These are phyloP conservation scores for Athalia circularis DNA, from an alignment of 2,888 invertebrate genomes.

Conservation along the genomic window DNA sequence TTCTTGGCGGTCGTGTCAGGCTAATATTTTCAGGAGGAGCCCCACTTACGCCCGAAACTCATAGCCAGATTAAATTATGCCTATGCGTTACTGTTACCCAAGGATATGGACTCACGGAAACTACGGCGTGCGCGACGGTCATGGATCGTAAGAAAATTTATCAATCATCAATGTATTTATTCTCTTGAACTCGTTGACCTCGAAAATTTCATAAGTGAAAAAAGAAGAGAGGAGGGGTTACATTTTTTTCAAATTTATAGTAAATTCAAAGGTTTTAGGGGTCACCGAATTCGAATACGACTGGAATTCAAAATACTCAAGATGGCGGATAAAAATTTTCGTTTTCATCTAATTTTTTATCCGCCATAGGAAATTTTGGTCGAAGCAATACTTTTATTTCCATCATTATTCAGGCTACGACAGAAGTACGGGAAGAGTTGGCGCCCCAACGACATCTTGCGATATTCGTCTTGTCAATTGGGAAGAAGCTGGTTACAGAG, in stretches of 20 bases:
- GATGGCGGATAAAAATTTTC: not conserved
- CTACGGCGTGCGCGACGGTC: slow-evolving; percentile 93
- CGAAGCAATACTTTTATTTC: not conserved
- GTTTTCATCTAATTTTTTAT: not conserved
- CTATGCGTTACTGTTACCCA: slow-evolving; percentile 93
- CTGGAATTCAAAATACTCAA: too few relatives aligned
- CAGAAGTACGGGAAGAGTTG: slow-evolving; percentile 88
- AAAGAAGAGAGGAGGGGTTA: not conserved
- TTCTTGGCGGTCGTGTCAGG: slow-evolving; percentile 93
- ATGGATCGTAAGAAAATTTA: slow-evolving; percentile 81
- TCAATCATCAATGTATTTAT: not conserved
- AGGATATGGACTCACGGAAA: slow-evolving; percentile 98
- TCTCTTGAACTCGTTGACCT: not conserved
- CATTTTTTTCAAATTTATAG: too few relatives aligned
- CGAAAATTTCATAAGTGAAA: too few relatives aligned
- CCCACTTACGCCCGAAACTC: slow-evolving; percentile 95
- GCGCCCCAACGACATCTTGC: slow-evolving; percentile 89
- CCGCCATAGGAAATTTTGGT: too few relatives aligned
- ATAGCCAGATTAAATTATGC: slow-evolving; percentile 93
- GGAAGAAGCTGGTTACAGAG: slow-evolving; percentile 95
- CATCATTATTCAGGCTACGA: slow-evolving; percentile 74
- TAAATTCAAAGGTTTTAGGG: too few relatives aligned
- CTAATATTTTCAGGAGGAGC: slow-evolving; percentile 96
- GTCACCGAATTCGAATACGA: too few relatives aligned
- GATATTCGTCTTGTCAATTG: slow-evolving; percentile 93